These are phyloP conservation scores for Pongo pygmaeus DNA, from an alignment of 2,113 vertebrate genomes.

Conservation along the genomic window DNA sequence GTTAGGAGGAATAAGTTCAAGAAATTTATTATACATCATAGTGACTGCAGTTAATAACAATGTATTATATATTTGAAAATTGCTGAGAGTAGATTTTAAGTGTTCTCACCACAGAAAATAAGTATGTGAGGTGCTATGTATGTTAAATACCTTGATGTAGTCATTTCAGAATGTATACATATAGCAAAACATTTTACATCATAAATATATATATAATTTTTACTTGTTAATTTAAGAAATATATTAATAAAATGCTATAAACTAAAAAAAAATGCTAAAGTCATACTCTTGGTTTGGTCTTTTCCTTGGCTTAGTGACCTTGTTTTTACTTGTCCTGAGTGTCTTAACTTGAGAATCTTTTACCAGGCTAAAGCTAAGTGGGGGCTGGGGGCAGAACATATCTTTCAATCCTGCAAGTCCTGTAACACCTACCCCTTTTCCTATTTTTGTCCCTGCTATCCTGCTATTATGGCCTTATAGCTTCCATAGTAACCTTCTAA, in stretches of 20 bases:
- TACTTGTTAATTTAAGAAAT: background rate
- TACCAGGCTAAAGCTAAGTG: background rate
- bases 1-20: background rate
- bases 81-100: background rate
- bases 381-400: background rate
- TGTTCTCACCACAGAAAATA: background rate
- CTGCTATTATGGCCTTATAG: background rate
- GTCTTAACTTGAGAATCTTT: constrained; percentile 14
- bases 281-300: background rate
- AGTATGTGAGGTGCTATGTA: background rate
- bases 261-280: background rate
- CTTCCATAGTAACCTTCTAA: background rate
- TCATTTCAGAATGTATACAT: background rate
- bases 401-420: background rate
- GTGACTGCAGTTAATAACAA: background rate
- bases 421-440: background rate
- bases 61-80: background rate
- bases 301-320: background rate
- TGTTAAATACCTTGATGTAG: background rate
- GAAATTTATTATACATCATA: background rate
- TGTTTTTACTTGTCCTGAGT: background rate
- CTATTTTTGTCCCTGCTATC: background rate
- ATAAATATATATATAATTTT: background rate
- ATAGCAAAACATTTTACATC: background rate
- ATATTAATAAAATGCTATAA: background rate